Conservation (phyloP, 1,140 invertebrate species). For the Sycobia sp. region DNA sequence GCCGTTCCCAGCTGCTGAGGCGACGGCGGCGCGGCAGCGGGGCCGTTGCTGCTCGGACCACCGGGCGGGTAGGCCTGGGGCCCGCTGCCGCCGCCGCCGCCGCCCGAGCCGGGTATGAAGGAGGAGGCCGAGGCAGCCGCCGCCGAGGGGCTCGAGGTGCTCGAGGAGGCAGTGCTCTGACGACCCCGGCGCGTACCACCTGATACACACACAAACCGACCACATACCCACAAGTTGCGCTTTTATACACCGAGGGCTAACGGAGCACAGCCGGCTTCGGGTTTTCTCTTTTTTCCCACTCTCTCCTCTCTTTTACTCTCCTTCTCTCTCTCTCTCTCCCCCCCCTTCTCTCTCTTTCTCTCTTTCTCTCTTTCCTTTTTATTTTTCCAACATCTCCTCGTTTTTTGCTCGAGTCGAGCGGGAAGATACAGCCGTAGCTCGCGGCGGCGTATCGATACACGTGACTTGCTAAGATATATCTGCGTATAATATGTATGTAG, state of each 20-base stretch:
- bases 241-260: slow-evolving; percentile 38
- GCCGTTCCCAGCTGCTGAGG: slow-evolving; percentile 40
- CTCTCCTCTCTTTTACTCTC: too few relatives aligned
- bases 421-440: too few relatives aligned
- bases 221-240: slow-evolving; percentile 61
- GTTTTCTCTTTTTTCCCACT: slow-evolving; percentile 30
- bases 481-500: too few relatives aligned
- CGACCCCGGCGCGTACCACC: slow-evolving; percentile 62
- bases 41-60: not conserved
- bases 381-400: too few relatives aligned
- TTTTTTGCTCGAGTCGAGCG: too few relatives aligned
- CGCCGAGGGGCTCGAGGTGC: slow-evolving; percentile 50
- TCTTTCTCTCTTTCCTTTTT: not conserved
- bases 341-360: not conserved
- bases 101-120: slow-evolving; percentile 39
- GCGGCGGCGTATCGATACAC: slow-evolving; percentile 6
- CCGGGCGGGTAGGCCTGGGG: not conserved
- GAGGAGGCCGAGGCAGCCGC: slow-evolving; percentile 32
- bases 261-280: too few relatives aligned
- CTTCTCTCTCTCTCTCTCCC: too few relatives aligned
- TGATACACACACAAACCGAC: slow-evolving; percentile 59
- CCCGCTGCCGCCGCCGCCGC: slow-evolving; percentile 27
- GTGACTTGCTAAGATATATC: slow-evolving; percentile 12
- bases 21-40: slow-evolving; percentile 11
- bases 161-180: slow-evolving; percentile 57